phyloP scores from a whole-genome alignment of 53 echinoderm and acorn worm species.

The Paracentrotus lividus region DNA sequence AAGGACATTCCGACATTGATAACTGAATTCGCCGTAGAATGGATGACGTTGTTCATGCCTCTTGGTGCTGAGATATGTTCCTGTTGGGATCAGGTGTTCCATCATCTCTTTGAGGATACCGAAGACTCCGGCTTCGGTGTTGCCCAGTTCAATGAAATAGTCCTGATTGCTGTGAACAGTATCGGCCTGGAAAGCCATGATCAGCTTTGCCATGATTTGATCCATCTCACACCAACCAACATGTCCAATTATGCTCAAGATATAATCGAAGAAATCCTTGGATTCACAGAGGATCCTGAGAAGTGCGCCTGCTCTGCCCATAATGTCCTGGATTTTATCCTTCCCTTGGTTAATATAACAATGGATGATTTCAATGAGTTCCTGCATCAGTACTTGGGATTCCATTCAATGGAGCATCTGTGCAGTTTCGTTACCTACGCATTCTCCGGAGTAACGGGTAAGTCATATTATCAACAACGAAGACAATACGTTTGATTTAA shows the following conservation, averaged over 20 bases:
- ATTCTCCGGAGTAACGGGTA: slow-evolving; percentile 53
- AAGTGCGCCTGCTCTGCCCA: slow-evolving; percentile 32
- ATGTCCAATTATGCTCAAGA: neutral
- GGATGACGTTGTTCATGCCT: slow-evolving; percentile 24
- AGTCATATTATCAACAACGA: neutral
- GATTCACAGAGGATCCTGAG: neutral
- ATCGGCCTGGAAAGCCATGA: slow-evolving; percentile 1
- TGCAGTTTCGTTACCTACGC: slow-evolving; percentile 8
- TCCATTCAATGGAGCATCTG: slow-evolving; percentile 27
- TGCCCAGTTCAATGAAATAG: slow-evolving; percentile 34
- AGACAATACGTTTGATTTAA: too few species aligned
- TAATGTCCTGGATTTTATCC: slow-evolving; percentile 27
- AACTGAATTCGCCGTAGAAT: slow-evolving; percentile 38
- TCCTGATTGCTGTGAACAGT: slow-evolving; percentile 31
- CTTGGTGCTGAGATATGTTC: slow-evolving; percentile 62
- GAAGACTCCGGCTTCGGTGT: slow-evolving; percentile 21
- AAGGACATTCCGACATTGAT: slow-evolving; percentile 31
- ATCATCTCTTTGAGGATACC: neutral
- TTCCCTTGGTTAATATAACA: slow-evolving; percentile 26
- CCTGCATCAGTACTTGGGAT: slow-evolving; percentile 35
- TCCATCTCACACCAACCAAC: neutral
- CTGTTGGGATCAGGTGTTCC: slow-evolving; percentile 51
- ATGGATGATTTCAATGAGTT: neutral
- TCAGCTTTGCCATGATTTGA: slow-evolving; percentile 35
- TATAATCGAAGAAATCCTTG: slow-evolving; percentile 3